These are phyloP conservation scores for Iguana delicatissima DNA, from an alignment of 2,797 vertebrate genomes.

Conservation along the genomic window DNA sequence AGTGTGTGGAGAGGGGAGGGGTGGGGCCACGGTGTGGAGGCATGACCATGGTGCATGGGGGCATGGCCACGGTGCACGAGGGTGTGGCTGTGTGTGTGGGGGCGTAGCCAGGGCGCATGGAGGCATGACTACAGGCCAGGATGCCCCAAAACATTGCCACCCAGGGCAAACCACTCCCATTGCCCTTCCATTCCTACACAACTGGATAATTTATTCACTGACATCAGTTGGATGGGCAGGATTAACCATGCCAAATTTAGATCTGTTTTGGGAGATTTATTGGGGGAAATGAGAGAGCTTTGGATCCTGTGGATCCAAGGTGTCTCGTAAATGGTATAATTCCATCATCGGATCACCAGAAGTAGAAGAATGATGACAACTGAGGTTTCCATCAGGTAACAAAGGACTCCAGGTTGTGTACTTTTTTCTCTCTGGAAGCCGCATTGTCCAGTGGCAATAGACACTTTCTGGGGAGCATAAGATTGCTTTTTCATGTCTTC, in stretches of 20 bases:
- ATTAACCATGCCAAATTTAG: not conserved
- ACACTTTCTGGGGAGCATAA: not conserved
- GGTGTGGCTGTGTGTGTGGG: no score
- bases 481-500: not conserved
- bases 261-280: not conserved
- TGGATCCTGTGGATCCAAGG: not conserved
- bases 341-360: not conserved
- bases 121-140: no score
- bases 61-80: no score
- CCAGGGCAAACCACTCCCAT: no score
- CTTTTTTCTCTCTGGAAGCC: not conserved
- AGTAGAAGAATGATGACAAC: not conserved
- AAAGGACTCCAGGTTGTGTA: not conserved
- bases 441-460: no score
- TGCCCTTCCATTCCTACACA: no score
- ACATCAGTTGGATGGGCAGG: not conserved
- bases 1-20: no score
- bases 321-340: not conserved
- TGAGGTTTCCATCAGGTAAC: not conserved
- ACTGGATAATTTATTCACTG: not conserved
- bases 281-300: not conserved
- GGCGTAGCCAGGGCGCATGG: no score
- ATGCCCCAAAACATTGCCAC: no score
- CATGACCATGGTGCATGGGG: no score
- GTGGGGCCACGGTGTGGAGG: no score